Percentiles rank a stretch among this genome's conserved stretches.
phyloP scores from a whole-genome alignment of 2,888 invertebrate species.

The Archips crataeganus region DNA sequence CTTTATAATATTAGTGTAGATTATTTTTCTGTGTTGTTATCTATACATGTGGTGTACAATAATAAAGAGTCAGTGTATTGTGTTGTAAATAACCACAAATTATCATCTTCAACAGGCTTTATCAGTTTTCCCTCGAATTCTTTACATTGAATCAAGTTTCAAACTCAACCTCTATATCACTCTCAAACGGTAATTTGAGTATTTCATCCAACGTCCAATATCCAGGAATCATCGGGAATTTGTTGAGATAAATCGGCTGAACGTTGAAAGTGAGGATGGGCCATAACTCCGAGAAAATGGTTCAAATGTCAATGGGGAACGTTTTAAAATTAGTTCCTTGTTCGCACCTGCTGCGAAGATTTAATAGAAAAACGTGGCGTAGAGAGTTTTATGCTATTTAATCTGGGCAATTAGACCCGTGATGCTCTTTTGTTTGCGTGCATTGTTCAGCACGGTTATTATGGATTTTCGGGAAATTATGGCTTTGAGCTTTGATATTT shows the following conservation, averaged over 20 bases:
- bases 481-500: not conserved
- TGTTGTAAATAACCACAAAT: too few relatives aligned
- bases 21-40: too few relatives aligned
- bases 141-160: slow-evolving; percentile 25
- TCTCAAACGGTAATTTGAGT: slow-evolving; percentile 37
- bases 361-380: slow-evolving; percentile 42
- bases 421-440: not conserved
- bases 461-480: not conserved
- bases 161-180: slow-evolving; percentile 21
- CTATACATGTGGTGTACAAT: too few relatives aligned
- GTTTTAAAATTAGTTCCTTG: slow-evolving; percentile 46
- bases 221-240: slow-evolving; percentile 50
- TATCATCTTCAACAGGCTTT: too few relatives aligned
- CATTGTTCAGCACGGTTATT: not conserved
- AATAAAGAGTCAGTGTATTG: too few relatives aligned
- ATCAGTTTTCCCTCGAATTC: not conserved
- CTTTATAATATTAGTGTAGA: too few relatives aligned
- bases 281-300: slow-evolving; percentile 51
- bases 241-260: slow-evolving; percentile 50
- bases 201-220: slow-evolving; percentile 45
- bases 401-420: slow-evolving; percentile 2
- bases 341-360: slow-evolving; percentile 47
- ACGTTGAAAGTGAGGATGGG: slow-evolving; percentile 48
- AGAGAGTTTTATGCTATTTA: slow-evolving; percentile 25
- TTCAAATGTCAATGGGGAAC: slow-evolving; percentile 49